phyloP scores from a whole-genome alignment of 2,113 vertebrate genomes.

The Thomomys bottae region DNA sequence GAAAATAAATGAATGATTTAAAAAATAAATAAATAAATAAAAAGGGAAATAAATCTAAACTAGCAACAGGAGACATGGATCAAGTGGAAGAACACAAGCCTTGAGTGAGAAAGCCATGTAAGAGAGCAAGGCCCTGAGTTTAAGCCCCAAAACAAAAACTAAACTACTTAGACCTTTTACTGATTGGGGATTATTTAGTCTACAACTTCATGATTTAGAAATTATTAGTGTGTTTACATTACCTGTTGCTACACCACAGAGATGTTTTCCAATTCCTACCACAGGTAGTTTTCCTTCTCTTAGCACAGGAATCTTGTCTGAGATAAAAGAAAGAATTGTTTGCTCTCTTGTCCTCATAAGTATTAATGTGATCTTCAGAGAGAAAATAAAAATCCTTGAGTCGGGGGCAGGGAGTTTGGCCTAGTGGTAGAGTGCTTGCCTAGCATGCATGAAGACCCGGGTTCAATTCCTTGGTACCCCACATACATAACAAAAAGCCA shows the following conservation, averaged over 20 bases:
- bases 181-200: neutral
- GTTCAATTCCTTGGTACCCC: too few relatives aligned
- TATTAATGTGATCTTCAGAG: neutral
- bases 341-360: neutral
- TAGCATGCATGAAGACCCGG: too few relatives aligned
- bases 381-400: slow-evolving; percentile 29
- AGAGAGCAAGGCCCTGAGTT: too few relatives aligned
- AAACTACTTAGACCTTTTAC: neutral
- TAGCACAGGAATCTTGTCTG: slow-evolving; percentile 91
- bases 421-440: neutral
- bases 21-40: too few relatives aligned
- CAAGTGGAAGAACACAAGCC: too few relatives aligned
- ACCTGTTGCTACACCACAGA: slow-evolving; percentile 98
- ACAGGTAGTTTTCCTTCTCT: slow-evolving; percentile 87
- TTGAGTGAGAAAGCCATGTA: too few relatives aligned
- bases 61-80: too few relatives aligned
- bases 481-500: too few relatives aligned
- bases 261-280: slow-evolving; percentile 95
- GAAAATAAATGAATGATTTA: too few relatives aligned
- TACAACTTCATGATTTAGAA: neutral
- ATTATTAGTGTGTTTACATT: slow-evolving; percentile 17
- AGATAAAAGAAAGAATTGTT: slow-evolving; percentile 43
- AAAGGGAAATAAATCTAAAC: too few relatives aligned
- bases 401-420: too few relatives aligned
- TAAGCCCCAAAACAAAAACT: too few relatives aligned